Evolutionary conservation across 64 coral and sea anemone species (phyloP).

Genomic region (Porites lutea): DNA sequence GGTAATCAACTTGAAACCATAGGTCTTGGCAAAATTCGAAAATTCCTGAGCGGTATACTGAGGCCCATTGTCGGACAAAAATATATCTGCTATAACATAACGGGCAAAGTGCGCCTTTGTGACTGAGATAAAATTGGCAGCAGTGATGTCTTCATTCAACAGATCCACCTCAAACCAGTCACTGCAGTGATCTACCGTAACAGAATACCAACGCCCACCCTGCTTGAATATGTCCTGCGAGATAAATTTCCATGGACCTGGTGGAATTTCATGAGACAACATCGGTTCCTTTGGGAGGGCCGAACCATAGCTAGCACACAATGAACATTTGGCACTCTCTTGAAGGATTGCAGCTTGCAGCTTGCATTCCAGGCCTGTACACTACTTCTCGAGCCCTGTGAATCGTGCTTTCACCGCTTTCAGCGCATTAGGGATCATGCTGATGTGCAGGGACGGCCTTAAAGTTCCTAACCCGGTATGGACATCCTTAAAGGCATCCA

Average conservation of each 20-base stretch:
- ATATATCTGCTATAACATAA: conserved; percentile 16
- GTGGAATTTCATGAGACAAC: conserved; percentile 59
- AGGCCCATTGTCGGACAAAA: conserved; percentile 3
- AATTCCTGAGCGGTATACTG: conserved; percentile 40
- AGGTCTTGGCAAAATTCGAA: conserved; percentile 50
- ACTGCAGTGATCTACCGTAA: conserved; percentile 9
- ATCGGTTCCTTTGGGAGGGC: conserved; percentile 14
- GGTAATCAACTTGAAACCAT: conserved; percentile 58
- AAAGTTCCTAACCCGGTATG: conserved; percentile 63
- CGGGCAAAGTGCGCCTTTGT: conserved; percentile 23
- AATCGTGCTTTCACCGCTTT: neutral
- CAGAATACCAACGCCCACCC: neutral
- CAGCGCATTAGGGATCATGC: conserved; percentile 52
- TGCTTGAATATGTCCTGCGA: conserved; percentile 52
- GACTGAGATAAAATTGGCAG: neutral
- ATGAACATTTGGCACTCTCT: conserved; percentile 46
- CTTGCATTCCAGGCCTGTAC: neutral
- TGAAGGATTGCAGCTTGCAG: conserved; percentile 65
- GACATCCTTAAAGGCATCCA: conserved; percentile 56
- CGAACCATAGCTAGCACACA: conserved; percentile 39
- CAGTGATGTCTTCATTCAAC: conserved; percentile 22
- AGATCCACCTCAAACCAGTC: conserved; percentile 23
- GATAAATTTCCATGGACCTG: conserved; percentile 27
- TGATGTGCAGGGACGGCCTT: conserved; percentile 44
- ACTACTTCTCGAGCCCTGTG: too few species aligned